These are phyloP conservation scores for Trichosurus vulpecula DNA, from an alignment of 2,797 vertebrate genomes.

Conservation along the genomic window DNA sequence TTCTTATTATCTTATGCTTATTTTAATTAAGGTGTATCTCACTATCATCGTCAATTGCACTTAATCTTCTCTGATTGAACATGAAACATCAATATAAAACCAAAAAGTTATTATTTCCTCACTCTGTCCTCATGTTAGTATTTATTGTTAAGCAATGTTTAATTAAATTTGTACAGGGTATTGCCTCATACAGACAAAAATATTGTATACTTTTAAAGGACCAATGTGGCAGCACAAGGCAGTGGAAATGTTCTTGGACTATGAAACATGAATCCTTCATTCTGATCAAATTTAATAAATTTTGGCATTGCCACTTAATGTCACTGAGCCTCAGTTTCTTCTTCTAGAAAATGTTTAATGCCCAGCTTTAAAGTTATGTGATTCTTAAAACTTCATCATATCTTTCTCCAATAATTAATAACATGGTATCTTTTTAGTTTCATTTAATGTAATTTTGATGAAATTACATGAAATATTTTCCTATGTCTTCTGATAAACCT, in stretches of 20 bases:
- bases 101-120: not conserved
- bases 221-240: not conserved
- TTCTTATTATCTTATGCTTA: slow-evolving; percentile 42
- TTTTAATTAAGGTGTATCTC: slow-evolving; percentile 41
- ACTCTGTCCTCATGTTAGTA: not conserved
- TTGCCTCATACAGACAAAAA: not conserved
- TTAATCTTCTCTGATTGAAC: slow-evolving; percentile 1
- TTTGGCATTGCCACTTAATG: not conserved
- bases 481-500: slow-evolving; percentile 8
- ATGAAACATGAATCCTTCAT: not conserved
- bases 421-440: not conserved
- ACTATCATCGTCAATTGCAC: not conserved
- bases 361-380: not conserved
- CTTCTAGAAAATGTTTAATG: not conserved
- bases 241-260: not conserved
- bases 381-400: not conserved
- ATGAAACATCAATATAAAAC: slow-evolving; percentile 6
- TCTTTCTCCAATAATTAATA: not conserved
- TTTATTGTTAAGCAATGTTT: slow-evolving; percentile 9
- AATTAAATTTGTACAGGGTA: not conserved
- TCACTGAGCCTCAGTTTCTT: not conserved
- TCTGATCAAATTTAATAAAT: not conserved
- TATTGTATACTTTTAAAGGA: not conserved
- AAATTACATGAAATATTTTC: slow-evolving; percentile 1
- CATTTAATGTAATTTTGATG: slow-evolving; percentile 35